Evolutionary conservation across 2,113 vertebrate genomes (phyloP).

Genomic region (Burhinus bistriatus): DNA sequence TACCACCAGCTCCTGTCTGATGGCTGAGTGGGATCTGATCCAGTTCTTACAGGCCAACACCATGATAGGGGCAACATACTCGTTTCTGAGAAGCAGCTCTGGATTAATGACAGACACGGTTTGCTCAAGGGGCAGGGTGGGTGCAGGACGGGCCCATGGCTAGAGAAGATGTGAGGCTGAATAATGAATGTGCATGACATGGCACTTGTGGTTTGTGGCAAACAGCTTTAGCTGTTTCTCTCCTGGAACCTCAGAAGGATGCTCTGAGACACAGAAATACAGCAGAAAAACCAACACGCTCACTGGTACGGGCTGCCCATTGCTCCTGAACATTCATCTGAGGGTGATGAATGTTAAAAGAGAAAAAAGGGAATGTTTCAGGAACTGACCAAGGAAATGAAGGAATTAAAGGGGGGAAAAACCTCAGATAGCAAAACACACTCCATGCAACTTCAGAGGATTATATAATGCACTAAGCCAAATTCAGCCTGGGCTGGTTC

Average conservation of each 20-base stretch:
- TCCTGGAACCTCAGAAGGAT: not conserved
- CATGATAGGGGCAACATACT: accelerated
- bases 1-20: not conserved
- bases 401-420: not conserved
- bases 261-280: not conserved
- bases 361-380: not conserved
- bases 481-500: not conserved
- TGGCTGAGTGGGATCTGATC: not conserved
- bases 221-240: not conserved
- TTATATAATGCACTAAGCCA: not conserved
- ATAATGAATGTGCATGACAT: accelerated
- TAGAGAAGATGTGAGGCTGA: not conserved
- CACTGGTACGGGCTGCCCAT: not conserved
- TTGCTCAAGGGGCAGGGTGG: not conserved
- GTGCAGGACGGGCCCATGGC: accelerated
- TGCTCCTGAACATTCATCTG: not conserved
- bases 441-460: not conserved
- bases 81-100: not conserved
- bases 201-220: not conserved
- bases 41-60: not conserved
- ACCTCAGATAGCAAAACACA: not conserved
- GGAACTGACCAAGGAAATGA: not conserved
- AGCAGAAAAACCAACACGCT: not conserved
- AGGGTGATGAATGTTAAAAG: not conserved
- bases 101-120: not conserved